phyloP scores from a whole-genome alignment of 2,888 invertebrate species.

The Ectemnius lituratus region DNA sequence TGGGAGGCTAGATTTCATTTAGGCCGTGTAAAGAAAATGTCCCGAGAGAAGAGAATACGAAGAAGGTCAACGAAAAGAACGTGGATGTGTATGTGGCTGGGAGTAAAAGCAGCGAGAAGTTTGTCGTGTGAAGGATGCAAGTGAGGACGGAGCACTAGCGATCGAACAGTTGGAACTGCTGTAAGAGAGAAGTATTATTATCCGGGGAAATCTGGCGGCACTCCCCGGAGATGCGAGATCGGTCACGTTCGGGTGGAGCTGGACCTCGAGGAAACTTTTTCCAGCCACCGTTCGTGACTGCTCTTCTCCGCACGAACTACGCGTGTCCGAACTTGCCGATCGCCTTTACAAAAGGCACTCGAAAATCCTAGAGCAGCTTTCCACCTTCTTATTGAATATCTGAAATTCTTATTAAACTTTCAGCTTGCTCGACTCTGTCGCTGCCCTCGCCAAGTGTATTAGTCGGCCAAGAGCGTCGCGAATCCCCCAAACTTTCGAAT shows the following conservation, averaged over 20 bases:
- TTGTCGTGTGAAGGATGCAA: conserved; percentile 41
- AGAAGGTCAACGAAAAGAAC: no score
- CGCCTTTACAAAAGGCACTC: no score
- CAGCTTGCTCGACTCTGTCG: no score
- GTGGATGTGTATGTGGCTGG: no score
- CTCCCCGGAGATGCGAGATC: conserved; percentile 80
- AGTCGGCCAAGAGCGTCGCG: no score
- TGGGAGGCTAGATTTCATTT: conserved; percentile 65
- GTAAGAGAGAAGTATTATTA: conserved; percentile 80
- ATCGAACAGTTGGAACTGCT: conserved; percentile 55
- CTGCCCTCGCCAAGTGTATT: no score
- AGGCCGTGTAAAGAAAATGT: conserved; percentile 21
- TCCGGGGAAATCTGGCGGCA: conserved; percentile 80
- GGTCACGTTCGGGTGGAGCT: conserved; percentile 79
- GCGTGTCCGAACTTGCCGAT: no score
- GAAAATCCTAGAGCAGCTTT: no score
- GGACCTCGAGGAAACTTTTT: conserved; percentile 68
- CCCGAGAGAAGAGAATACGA: no score
- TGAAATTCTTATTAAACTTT: no score
- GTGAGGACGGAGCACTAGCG: conserved; percentile 45
- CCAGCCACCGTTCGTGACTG: conserved; percentile 53
- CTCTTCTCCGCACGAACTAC: conserved; percentile 31
- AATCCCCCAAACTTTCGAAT: no score
- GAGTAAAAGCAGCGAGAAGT: no score
- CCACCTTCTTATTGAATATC: background rate